These are phyloP conservation scores for Lepus americanus DNA, from an alignment of 2,113 vertebrate species.

Conservation along the genomic window DNA sequence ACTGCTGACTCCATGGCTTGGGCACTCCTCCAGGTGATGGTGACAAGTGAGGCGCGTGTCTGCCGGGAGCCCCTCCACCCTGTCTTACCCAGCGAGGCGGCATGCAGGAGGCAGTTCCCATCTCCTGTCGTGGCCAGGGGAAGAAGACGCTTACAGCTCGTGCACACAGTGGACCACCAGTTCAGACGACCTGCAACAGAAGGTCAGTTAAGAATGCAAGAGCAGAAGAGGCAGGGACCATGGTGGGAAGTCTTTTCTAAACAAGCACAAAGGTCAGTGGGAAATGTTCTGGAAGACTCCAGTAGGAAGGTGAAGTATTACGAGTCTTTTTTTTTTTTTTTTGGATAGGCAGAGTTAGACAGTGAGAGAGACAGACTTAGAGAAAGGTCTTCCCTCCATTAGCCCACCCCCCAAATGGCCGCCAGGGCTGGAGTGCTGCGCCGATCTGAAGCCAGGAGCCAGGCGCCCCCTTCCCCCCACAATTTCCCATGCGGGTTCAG, in stretches of 20 bases:
- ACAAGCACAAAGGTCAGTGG: background rate
- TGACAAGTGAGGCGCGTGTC: fast-evolving
- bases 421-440: no score
- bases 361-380: no score
- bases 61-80: background rate
- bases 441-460: no score
- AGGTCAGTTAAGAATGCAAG: background rate
- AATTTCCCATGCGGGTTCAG: no score
- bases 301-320: background rate
- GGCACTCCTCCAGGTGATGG: background rate
- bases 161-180: constrained; percentile 98
- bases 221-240: background rate
- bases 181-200: constrained; percentile 95
- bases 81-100: constrained; percentile 95
- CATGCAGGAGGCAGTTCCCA: constrained; percentile 98
- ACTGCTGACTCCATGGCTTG: background rate
- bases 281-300: background rate
- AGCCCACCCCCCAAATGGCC: no score
- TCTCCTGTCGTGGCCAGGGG: constrained; percentile 98
- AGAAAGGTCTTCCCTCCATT: no score
- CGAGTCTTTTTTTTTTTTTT: background rate
- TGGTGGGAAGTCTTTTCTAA: background rate
- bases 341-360: no score
- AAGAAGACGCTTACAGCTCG: constrained; percentile 97
- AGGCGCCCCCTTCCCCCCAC: no score